Conservation (phyloP, 2,113 vertebrate genomes). For the Phaetusa simplex region DNA sequence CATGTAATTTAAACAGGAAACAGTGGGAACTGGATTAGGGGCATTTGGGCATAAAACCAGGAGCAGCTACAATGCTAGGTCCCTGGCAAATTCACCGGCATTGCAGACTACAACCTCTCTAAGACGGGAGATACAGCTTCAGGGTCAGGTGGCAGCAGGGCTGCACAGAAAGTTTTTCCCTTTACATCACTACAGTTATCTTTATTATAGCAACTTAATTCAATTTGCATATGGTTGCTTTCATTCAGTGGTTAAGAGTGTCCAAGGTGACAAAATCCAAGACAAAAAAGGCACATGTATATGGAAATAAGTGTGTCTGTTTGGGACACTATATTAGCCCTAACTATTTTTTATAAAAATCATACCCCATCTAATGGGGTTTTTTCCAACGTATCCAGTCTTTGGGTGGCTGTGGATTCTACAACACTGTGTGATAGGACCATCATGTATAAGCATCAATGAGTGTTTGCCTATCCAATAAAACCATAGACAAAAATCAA, state of each 20-base stretch:
- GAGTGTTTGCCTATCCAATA: neutral
- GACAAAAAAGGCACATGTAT: neutral
- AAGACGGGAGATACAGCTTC: neutral
- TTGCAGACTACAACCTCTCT: neutral
- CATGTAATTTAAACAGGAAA: neutral
- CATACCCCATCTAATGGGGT: neutral
- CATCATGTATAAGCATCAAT: neutral
- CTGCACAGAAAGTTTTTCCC: neutral
- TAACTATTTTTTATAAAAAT: neutral
- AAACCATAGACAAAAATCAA: neutral
- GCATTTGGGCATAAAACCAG: neutral
- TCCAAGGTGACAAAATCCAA: neutral
- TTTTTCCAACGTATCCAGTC: neutral
- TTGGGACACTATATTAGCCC: neutral
- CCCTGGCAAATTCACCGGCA: neutral
- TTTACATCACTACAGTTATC: neutral
- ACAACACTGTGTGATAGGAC: neutral
- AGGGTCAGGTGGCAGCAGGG: neutral
- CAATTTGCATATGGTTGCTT: neutral
- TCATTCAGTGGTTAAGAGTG: neutral
- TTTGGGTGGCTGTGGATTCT: neutral
- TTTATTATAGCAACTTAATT: neutral
- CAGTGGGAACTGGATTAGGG: neutral
- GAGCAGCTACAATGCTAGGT: neutral
- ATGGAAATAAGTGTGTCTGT: neutral